Evolutionary conservation across 2,797 vertebrate genomes (phyloP).

Genomic region (Percopsis omiscomaycus): DNA sequence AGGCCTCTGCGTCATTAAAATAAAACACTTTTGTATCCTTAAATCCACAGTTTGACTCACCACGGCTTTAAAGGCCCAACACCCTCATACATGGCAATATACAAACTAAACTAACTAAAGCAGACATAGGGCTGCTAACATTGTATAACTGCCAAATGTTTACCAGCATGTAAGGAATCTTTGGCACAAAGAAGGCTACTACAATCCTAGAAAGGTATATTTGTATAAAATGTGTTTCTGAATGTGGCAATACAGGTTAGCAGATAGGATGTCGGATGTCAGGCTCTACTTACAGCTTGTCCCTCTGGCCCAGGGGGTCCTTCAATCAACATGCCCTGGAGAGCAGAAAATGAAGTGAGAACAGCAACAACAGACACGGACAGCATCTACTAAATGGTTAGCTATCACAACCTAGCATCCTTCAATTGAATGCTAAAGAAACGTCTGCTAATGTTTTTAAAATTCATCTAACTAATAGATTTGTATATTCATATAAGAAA

Average conservation of each 20-base stretch:
- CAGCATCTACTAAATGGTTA: neutral
- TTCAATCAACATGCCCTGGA: conserved; percentile 90
- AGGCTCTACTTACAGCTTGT: conserved; percentile 81
- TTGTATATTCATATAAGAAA: no score
- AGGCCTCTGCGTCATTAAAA: no score
- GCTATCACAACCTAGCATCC: neutral
- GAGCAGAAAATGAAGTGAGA: conserved; percentile 3
- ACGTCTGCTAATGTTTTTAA: neutral
- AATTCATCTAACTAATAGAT: neutral
- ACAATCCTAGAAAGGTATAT: neutral
- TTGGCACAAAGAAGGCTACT: neutral
- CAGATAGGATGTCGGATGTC: neutral
- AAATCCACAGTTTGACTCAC: no score
- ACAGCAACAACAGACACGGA: neutral
- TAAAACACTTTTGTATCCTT: no score
- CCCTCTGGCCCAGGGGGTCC: conserved; percentile 91
- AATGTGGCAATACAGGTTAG: no score
- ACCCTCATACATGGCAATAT: neutral
- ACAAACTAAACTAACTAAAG: neutral
- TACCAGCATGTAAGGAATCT: no score
- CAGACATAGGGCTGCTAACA: no score
- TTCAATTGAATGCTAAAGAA: neutral
- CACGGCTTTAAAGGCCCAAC: no score
- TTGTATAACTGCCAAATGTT: no score
- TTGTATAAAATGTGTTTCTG: neutral